Evolutionary conservation across 2,113 vertebrate genomes (phyloP).

Genomic region (Suricata suricatta): DNA sequence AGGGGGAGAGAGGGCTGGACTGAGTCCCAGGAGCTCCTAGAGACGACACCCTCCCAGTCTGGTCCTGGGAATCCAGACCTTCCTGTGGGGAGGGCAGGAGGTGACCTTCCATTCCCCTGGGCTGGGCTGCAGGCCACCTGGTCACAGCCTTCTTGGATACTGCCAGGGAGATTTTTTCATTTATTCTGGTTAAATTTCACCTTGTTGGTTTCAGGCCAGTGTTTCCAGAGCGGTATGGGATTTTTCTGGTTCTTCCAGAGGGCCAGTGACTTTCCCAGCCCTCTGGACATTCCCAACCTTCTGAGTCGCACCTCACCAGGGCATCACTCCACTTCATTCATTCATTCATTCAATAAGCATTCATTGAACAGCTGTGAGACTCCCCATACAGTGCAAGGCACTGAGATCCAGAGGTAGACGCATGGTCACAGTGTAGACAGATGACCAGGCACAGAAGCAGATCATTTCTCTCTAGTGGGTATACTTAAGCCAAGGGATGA

Average conservation of each 20-base stretch:
- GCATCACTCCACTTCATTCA: neutral
- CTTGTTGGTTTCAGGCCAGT: conserved; percentile 38
- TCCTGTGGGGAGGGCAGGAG: accelerated
- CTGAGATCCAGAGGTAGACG: neutral
- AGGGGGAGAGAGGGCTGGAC: neutral
- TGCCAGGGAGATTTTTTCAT: neutral
- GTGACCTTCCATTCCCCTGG: neutral
- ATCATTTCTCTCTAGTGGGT: neutral
- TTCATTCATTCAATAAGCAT: neutral
- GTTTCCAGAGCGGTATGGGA: neutral
- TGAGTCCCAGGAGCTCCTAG: neutral
- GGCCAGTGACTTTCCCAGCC: neutral
- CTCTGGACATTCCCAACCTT: neutral
- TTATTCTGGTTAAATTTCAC: neutral
- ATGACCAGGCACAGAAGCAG: neutral
- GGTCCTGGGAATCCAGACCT: neutral
- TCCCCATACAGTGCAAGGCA: accelerated
- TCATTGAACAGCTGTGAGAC: neutral
- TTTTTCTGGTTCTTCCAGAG: neutral
- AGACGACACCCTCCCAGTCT: neutral
- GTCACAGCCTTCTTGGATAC: neutral
- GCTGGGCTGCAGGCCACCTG: neutral
- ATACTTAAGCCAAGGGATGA: neutral
- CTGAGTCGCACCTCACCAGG: neutral
- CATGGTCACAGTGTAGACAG: accelerated